These are phyloP conservation scores for Propithecus deckenii DNA, from an alignment of 2,797 vertebrate species.

Conservation along the genomic window DNA sequence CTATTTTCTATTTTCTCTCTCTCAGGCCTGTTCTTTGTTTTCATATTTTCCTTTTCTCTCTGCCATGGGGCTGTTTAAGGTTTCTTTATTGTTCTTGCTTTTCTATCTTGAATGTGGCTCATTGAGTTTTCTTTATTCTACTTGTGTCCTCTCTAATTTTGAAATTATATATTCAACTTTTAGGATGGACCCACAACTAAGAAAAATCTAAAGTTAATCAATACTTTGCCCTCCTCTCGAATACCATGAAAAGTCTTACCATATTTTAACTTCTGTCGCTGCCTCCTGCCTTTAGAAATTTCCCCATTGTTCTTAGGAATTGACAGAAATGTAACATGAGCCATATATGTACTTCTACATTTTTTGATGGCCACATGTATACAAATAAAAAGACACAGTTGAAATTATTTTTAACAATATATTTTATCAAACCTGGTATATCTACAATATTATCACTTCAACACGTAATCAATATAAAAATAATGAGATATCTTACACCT, in stretches of 20 bases:
- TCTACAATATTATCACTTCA: not conserved
- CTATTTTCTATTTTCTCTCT: not conserved
- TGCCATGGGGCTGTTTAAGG: not conserved
- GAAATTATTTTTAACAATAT: not conserved
- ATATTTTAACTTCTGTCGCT: not conserved
- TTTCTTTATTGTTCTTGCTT: not conserved
- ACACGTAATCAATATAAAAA: not conserved
- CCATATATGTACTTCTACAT: not conserved
- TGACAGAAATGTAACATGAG: not conserved
- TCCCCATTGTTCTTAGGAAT: not conserved
- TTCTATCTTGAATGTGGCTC: not conserved
- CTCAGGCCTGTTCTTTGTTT: not conserved
- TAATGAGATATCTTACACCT: not conserved
- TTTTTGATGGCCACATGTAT: not conserved
- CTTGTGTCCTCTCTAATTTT: not conserved
- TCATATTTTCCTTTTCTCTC: not conserved
- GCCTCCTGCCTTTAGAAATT: not conserved
- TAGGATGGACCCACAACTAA: not conserved
- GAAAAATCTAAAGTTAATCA: not conserved
- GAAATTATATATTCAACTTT: not conserved
- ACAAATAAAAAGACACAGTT: not conserved
- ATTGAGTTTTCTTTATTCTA: not conserved
- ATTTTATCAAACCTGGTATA: not conserved
- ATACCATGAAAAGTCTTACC: not conserved
- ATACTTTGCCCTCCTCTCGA: not conserved